Evolutionary conservation across 2,113 vertebrate genomes (phyloP).

Genomic region (Gymnobelideus leadbeateri): DNA sequence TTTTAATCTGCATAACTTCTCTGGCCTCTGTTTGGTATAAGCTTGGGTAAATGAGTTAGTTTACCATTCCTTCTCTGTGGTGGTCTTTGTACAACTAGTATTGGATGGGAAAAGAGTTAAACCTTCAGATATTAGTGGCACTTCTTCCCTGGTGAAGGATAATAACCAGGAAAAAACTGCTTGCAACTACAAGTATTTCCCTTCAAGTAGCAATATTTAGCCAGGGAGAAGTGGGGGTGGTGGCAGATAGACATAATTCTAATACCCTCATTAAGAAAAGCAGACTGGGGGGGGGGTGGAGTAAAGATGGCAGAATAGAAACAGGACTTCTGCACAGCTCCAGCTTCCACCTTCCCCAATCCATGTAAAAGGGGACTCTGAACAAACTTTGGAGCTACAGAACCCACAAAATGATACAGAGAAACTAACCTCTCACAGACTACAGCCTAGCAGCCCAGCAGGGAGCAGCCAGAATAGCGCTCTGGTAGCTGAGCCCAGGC

Average conservation of each 20-base stretch:
- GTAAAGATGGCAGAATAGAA: too few species aligned
- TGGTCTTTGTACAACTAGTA: not conserved
- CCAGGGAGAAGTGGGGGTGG: not conserved
- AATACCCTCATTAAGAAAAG: not conserved
- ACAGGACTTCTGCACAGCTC: too few species aligned
- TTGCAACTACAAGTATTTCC: not conserved
- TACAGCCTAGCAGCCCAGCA: too few species aligned
- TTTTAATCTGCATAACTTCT: not conserved
- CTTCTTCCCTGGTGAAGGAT: not conserved
- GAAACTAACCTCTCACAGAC: too few species aligned
- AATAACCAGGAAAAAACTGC: not conserved
- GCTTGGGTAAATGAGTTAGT: not conserved
- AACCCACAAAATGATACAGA: too few species aligned
- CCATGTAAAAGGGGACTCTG: too few species aligned
- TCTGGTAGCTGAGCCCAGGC: too few species aligned
- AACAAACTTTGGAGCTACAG: too few species aligned
- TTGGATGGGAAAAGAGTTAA: not conserved
- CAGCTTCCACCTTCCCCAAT: too few species aligned
- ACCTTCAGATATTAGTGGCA: not conserved
- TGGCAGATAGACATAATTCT: not conserved
- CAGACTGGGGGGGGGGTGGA: too few species aligned
- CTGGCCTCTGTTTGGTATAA: not conserved
- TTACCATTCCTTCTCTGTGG: not conserved
- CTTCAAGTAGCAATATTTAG: not conserved
- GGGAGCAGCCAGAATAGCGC: too few species aligned